Evolutionary conservation across 1,140 invertebrate species (phyloP).

Genomic region (Aphaenogaster ashmeadi): DNA sequence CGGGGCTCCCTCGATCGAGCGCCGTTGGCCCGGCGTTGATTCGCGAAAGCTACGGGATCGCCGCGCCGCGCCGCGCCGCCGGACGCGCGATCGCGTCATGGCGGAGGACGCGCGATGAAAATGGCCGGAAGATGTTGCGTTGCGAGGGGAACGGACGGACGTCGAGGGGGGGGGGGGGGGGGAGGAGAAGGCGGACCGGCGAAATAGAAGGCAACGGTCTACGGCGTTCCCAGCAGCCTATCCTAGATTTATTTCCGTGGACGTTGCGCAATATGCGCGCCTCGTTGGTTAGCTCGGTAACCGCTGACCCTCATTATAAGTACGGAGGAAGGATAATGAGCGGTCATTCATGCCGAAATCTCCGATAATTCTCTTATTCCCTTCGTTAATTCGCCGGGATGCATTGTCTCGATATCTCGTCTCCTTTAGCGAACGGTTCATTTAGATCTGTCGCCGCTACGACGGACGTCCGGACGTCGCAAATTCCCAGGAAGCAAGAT

Average conservation of each 20-base stretch:
- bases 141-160: conserved; percentile 33
- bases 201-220: conserved; percentile 76
- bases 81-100: conserved; percentile 70
- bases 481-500: not conserved
- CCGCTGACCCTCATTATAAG: conserved; percentile 59
- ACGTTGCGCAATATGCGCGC: conserved; percentile 76
- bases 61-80: not conserved
- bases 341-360: conserved; percentile 54
- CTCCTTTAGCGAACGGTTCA: not conserved
- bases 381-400: not conserved
- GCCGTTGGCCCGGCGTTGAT: not conserved
- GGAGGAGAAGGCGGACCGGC: conserved; percentile 13
- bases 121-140: conserved; percentile 74
- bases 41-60: conserved; percentile 40
- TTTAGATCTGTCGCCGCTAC: not conserved
- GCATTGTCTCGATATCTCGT: not conserved
- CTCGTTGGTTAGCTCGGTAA: conserved; percentile 50
- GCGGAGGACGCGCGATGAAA: conserved; percentile 75
- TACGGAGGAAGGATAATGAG: conserved; percentile 70
- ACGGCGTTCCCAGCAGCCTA: conserved; percentile 78
- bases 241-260: conserved; percentile 82
- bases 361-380: not conserved
- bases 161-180: not conserved
- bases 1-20: not conserved
- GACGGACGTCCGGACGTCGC: not conserved